Percentiles rank a stretch among this genome's conserved stretches.
Evolutionary conservation across 2,113 vertebrate species (phyloP).

Genomic region (Oceanodroma tethys): DNA sequence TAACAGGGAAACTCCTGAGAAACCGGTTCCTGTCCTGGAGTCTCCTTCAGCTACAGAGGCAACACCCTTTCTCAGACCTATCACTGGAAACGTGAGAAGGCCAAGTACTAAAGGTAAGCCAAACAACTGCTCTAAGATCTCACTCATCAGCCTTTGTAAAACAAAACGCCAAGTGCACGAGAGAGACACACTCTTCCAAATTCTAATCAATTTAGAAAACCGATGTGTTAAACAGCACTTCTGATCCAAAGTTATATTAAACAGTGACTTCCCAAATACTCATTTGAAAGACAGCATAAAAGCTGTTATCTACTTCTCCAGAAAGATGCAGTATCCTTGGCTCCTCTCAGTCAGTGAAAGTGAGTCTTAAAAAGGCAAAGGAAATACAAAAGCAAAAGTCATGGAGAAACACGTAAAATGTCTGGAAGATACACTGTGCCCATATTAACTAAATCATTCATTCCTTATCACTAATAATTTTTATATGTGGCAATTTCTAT

Average conservation of each 20-base stretch:
- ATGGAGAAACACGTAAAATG: not conserved
- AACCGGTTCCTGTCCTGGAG: not conserved
- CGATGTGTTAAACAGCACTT: not conserved
- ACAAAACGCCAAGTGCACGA: not conserved
- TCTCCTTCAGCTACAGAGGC: not conserved
- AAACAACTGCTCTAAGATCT: not conserved
- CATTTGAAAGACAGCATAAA: not conserved
- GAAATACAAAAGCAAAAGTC: not conserved
- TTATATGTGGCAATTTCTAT: not conserved
- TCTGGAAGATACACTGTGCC: not conserved
- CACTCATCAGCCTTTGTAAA: not conserved
- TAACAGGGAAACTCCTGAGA: not conserved
- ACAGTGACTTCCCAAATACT: not conserved
- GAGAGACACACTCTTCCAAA: not conserved
- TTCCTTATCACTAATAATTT: not conserved
- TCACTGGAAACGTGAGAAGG: accelerated
- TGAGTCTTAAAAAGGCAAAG: not conserved
- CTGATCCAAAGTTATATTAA: not conserved
- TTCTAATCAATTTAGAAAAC: not conserved
- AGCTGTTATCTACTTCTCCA: not conserved
- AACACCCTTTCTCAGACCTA: not conserved
- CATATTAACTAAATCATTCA: not conserved
- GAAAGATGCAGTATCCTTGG: not conserved
- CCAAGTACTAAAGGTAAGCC: not conserved
- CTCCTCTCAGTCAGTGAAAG: not conserved